Conservation (phyloP, 2,888 invertebrate species). For the Micropterix aruncella region DNA sequence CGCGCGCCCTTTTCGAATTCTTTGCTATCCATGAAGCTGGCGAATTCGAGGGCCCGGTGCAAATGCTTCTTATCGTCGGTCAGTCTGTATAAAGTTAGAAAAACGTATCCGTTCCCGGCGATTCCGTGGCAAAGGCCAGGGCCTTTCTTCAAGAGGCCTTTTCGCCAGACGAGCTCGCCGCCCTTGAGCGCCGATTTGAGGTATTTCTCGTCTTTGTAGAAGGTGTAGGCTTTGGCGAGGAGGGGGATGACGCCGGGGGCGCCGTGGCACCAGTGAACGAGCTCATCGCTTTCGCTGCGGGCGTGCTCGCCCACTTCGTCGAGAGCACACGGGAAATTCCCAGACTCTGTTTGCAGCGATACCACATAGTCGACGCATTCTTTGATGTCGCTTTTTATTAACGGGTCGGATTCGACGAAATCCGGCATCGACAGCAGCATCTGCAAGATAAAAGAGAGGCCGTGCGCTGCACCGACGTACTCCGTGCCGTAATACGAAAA, state of each 20-base stretch:
- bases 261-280: conserved; percentile 88
- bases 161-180: conserved; percentile 68
- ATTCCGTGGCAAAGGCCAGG: conserved; percentile 86
- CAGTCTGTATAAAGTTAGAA: conserved; percentile 59
- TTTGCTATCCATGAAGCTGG: conserved; percentile 53
- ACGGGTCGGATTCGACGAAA: conserved; percentile 37
- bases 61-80: conserved; percentile 57
- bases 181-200: conserved; percentile 50
- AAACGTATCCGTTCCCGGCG: conserved; percentile 71
- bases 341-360: conserved; percentile 50
- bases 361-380: conserved; percentile 51
- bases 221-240: conserved; percentile 65
- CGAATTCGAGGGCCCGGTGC: conserved; percentile 62
- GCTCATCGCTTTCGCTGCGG: conserved; percentile 36
- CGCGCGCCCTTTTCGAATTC: conserved; percentile 53
- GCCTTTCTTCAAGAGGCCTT: conserved; percentile 73
- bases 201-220: conserved; percentile 62
- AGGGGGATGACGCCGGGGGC: conserved; percentile 71
- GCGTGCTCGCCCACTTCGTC: conserved; percentile 47
- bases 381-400: conserved; percentile 43
- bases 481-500: conserved; percentile 61
- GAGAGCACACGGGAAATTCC: conserved; percentile 64
- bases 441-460: conserved; percentile 39
- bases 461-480: conserved; percentile 59
- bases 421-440: conserved; percentile 35